A percentile compares a stretch with the other conserved stretches of the same genome.
Evolutionary conservation across 2,888 invertebrate species (phyloP).

Genomic region (Malthinus flaveolus): DNA sequence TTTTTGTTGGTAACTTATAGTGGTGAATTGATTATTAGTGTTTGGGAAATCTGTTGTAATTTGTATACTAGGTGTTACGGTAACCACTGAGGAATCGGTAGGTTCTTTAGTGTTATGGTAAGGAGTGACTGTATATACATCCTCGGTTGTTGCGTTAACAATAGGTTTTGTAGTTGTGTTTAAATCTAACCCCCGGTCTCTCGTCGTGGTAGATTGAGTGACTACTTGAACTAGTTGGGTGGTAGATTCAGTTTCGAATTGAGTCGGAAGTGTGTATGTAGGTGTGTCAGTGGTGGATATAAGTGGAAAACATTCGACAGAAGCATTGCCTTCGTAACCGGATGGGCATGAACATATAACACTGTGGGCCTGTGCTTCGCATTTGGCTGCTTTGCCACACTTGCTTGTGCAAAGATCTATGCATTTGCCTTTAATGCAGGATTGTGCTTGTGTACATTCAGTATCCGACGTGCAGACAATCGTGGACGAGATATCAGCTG

Average conservation of each 20-base stretch:
- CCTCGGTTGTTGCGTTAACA: not conserved
- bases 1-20: not conserved
- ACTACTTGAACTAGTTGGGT: conserved; percentile 17
- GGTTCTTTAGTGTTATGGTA: conserved; percentile 1
- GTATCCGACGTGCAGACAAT: conserved; percentile 56
- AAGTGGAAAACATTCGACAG: conserved; percentile 53
- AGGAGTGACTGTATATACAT: conserved; percentile 13
- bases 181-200: conserved; percentile 31
- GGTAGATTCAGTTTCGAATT: not conserved
- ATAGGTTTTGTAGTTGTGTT: conserved; percentile 18
- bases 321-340: conserved; percentile 60
- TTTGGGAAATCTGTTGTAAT: not conserved
- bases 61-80: not conserved
- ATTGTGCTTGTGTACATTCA: conserved; percentile 59
- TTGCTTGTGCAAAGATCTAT: conserved; percentile 58
- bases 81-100: not conserved
- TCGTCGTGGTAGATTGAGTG: conserved; percentile 30
- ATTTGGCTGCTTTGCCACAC: conserved; percentile 56
- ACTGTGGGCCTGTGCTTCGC: conserved; percentile 57
- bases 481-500: conserved; percentile 54
- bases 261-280: conserved; percentile 12
- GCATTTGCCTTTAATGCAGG: conserved; percentile 59
- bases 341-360: conserved; percentile 54
- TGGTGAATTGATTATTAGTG: not conserved
- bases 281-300: conserved; percentile 17